phyloP scores from a whole-genome alignment of 2,888 invertebrate genomes.

The Tetheella fluctuosa region DNA sequence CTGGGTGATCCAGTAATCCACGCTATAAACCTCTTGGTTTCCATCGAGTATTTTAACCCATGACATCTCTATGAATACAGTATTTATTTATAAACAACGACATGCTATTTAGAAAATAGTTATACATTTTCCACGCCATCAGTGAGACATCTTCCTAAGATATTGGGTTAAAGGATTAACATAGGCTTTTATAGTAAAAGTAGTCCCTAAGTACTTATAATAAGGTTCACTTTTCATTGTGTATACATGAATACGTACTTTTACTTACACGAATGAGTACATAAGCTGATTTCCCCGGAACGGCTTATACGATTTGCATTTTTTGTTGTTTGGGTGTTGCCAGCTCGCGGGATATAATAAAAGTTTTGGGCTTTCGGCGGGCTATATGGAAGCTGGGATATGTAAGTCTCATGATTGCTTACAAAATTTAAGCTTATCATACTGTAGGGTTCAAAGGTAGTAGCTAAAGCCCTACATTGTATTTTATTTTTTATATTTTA shows the following conservation, averaged over 20 bases:
- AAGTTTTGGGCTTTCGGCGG: neutral
- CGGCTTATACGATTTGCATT: neutral
- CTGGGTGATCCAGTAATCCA: too few relatives aligned
- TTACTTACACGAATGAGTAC: neutral
- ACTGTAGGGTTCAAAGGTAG: too few relatives aligned
- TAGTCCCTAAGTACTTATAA: neutral
- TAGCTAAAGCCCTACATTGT: too few relatives aligned
- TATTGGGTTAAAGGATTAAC: neutral
- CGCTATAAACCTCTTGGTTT: too few relatives aligned
- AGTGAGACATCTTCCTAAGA: neutral
- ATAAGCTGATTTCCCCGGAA: conserved; percentile 4
- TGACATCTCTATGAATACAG: too few relatives aligned
- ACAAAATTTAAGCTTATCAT: neutral
- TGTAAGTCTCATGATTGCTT: neutral
- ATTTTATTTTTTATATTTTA: too few relatives aligned
- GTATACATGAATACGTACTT: neutral
- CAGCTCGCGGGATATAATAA: neutral
- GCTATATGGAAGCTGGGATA: neutral
- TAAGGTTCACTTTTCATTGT: neutral
- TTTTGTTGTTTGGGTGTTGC: neutral
- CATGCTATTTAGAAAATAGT: neutral
- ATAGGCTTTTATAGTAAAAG: neutral
- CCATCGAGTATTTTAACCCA: too few relatives aligned
- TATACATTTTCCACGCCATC: neutral
- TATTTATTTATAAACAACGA: too few relatives aligned